phyloP scores from a whole-genome alignment of 1,140 invertebrate species.

The Drosophila bocki region DNA sequence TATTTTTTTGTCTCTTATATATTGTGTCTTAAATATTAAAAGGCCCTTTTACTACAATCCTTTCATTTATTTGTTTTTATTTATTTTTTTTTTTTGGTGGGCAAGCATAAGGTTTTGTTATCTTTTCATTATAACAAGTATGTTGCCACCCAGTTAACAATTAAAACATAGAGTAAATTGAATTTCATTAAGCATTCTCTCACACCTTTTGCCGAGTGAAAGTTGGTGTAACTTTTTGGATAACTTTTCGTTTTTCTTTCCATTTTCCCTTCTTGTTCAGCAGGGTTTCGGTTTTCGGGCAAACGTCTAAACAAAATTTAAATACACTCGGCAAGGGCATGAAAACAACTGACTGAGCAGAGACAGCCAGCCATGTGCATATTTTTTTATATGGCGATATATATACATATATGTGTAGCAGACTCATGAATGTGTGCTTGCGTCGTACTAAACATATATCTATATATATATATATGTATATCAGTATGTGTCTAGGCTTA shows the following conservation, averaged over 20 bases:
- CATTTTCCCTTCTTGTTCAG: slow-evolving; percentile 4
- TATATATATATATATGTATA: background rate
- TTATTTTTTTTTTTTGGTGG: background rate
- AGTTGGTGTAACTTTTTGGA: slow-evolving; percentile 6
- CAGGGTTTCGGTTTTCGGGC: background rate
- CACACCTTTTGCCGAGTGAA: slow-evolving; percentile 2
- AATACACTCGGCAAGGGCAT: slow-evolving; percentile 36
- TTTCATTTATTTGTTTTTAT: background rate
- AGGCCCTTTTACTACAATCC: rapidly evolving
- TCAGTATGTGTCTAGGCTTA: slow-evolving; percentile 52
- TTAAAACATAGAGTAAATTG: slow-evolving; percentile 3
- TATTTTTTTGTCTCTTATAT: background rate
- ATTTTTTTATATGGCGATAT: slow-evolving; percentile 45
- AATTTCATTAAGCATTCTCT: slow-evolving; percentile 9
- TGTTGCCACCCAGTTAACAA: background rate
- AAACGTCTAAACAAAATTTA: slow-evolving; percentile 31
- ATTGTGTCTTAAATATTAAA: background rate
- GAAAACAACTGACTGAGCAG: slow-evolving; percentile 47
- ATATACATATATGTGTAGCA: slow-evolving; percentile 16
- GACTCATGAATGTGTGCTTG: slow-evolving; percentile 36
- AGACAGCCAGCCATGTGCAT: slow-evolving; percentile 56
- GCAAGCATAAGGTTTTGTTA: background rate
- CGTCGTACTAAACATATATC: background rate
- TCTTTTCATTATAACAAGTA: background rate
- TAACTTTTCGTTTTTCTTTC: slow-evolving; percentile 13